Evolutionary conservation across 1,140 invertebrate genomes (phyloP).

Genomic region (Drosophila littoralis): DNA sequence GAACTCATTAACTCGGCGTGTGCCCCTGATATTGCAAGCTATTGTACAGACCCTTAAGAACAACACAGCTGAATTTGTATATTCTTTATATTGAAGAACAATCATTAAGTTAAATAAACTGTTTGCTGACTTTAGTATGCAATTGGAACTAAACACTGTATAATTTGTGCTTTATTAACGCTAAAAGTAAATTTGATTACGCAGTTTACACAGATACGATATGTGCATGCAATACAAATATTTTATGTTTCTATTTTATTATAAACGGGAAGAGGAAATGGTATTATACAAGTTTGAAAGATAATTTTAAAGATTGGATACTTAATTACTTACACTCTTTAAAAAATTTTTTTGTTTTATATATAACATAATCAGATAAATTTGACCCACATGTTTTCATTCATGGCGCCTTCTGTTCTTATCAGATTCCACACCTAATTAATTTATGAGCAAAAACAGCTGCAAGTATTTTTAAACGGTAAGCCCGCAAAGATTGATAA

Average conservation of each 20-base stretch:
- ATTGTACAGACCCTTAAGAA: background rate
- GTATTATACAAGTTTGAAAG: background rate
- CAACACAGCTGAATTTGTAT: slow-evolving; percentile 1
- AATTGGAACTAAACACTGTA: background rate
- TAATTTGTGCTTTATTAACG: background rate
- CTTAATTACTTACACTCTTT: no score
- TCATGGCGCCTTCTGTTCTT: background rate
- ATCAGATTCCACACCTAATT: background rate
- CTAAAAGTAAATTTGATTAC: no score
- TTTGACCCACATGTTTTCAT: slow-evolving; percentile 5
- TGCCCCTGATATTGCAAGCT: no score
- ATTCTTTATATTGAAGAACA: background rate
- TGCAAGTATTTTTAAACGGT: slow-evolving; percentile 14
- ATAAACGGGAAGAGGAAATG: no score
- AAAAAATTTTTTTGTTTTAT: background rate
- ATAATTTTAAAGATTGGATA: background rate
- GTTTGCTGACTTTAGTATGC: background rate
- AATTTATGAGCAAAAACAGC: slow-evolving; percentile 8
- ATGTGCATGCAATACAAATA: background rate
- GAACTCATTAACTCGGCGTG: no score
- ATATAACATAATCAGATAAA: background rate
- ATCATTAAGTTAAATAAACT: background rate
- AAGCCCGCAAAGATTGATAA: slow-evolving; percentile 4
- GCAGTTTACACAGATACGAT: no score
- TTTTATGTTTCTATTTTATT: background rate